Base-by-base conservation (phyloP, 2,113 vertebrate genomes). In the Leptobrachium leishanense region DNA sequence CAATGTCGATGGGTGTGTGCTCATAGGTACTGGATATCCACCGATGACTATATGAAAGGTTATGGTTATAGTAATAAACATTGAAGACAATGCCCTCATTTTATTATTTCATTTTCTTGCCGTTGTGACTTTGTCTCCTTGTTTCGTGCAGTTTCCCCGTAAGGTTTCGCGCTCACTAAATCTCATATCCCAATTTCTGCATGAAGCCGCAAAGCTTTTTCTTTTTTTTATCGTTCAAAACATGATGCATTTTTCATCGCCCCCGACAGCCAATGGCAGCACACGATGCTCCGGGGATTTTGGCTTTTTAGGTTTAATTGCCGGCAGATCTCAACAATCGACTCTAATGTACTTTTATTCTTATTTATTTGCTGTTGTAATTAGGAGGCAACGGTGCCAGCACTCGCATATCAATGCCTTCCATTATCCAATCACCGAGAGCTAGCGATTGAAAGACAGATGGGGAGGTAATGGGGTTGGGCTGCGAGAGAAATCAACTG, bases 361-460 rank as follows among this genome's bases (percentile, higher is more conserved):
- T 81, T 71, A 81, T 74, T 81, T 74, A 81, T 68, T 81, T 81
- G 71, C 78, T n/a, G 72, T 74, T 81, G 78, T 74, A 81, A 81
- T 81, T 81, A 81, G 78, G 64, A 81, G 53, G 78, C 78, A 74
- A 63, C 31, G 53, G 50, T 74, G 78, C 78, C 78, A 81, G 78
- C 71, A 68, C 53, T 74, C 78, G 65, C 71, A 81, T 81, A 81
- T 81, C 78, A 81, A 81, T 81, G 72, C 72, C 78, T 81, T 81
- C 78, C 77, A 80, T 80, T 73, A 80, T 68, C 77, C 77, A 80
- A 74, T 80, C 77, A 73, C 20, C 10, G 53, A 13, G 65, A 80
- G 46, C 39, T 43, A 20, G 70, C n/a, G 63, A 66, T 66, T 73
- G 40, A 80, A 67, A 80, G 41, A 71, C 82, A 83, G 76, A 77